phyloP scores from a whole-genome alignment of 2,113 vertebrate genomes.

The human (Homo sapiens) region GRCh38 chr13:77845501-77846000 shows the following conservation, averaged over 20 bases:
- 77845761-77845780: neutral
- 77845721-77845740: neutral
- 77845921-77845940: neutral
- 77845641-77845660: accelerated
- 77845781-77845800: neutral
- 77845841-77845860: neutral
- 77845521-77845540: neutral
- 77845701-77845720: neutral
- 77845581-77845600: neutral
- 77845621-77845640: no score
- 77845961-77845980: neutral
- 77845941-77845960: neutral
- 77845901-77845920: neutral
- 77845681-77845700: neutral
- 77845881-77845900: neutral
- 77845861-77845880: neutral
- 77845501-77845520: neutral
- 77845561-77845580: neutral
- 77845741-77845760: neutral
- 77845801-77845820: neutral
- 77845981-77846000: neutral
- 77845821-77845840: neutral
- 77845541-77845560: neutral
- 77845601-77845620: neutral
- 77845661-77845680: neutral